Conservation (phyloP, 2,113 vertebrate genomes). For the Lethenteron reissneri region DNA sequence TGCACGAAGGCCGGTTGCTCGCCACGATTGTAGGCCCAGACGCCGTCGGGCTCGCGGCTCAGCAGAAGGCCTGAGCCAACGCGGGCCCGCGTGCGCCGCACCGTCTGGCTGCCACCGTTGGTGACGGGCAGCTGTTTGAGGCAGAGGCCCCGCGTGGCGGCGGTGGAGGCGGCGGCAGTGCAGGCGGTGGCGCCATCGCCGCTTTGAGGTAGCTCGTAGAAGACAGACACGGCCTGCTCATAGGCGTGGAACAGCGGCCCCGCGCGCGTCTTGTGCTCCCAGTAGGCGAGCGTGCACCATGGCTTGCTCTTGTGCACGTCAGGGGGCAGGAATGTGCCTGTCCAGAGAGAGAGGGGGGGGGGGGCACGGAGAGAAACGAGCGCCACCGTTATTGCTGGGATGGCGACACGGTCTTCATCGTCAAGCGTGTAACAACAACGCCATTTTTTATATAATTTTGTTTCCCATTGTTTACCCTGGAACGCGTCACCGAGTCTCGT, state of each 20-base stretch:
- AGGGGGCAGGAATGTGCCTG: no score
- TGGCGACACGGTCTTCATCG: no score
- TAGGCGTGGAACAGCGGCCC: conserved; percentile 18
- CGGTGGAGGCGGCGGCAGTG: no score
- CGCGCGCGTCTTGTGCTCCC: conserved; percentile 21
- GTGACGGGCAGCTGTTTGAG: conserved; percentile 14
- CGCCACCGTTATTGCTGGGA: no score
- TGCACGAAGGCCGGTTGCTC: conserved; percentile 22
- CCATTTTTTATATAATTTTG: no score
- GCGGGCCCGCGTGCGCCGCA: conserved; percentile 13
- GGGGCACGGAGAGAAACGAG: no score
- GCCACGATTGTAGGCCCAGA: conserved; percentile 22
- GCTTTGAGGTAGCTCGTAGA: conserved; percentile 17
- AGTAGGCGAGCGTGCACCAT: conserved; percentile 29
- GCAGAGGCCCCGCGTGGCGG: conserved; percentile 17
- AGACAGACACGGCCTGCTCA: conserved; percentile 16
- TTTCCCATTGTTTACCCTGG: no score
- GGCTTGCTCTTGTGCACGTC: neutral
- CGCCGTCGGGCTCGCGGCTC: conserved; percentile 10
- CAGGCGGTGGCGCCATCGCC: neutral
- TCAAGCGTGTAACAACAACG: no score
- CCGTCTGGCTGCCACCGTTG: conserved; percentile 11
- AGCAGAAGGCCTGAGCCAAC: conserved; percentile 22
- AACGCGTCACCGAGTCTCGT: no score
- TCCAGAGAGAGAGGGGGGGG: no score